Evolutionary conservation across 2,888 invertebrate species (phyloP), one percentile per base, ranked within the genome.

Genomic region (Heterodera filipjevi): DNA sequence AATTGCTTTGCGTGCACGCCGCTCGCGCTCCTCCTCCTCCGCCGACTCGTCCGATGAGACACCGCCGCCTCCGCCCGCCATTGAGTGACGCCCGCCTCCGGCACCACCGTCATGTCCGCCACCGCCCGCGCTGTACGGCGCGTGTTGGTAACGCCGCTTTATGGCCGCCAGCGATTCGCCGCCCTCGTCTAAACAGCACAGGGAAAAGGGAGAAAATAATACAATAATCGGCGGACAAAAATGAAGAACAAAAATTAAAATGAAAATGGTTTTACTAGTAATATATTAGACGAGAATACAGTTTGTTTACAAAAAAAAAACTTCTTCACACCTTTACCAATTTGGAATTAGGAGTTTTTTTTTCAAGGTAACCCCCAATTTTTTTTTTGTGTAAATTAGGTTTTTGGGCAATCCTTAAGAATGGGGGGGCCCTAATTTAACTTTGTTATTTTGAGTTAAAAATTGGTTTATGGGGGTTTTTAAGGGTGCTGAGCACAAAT

Each of bases 101-200:
- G 39, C 39, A 39, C 39, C 39, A 12, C 39, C 39, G 22, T 33
- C 73, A 5, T 39, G 19, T n/a, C n/a, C n/a, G 30, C n/a, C 30
- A 6, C 39, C 44, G 6, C 32, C 27, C 35, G 46, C 59, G 10
- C 59, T 68, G 59, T 75, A 75, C 1, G 75, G 75, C 27, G 75
- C 70, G 22, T 64, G 46, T 30, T 77, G 75, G 66, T 82, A 83
- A 32, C 79, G 68, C 10, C 79, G 72, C 46, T 84, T 84, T 46
- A 83, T 84, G 22, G 83, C 84, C 33, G 79, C 80, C 33, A 79
- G 35, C 12, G 79, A 79, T 44, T 79, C 76, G 22, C 78, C 81
- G 44, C 80, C 82, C 19, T 84, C 85, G n/a, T 85, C 85, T 83
- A 22, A 46, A 79, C n/a, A n/a, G n/a, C n/a, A n/a, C n/a, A 59